These are phyloP conservation scores for Microcebus tavaratra DNA, from an alignment of 2,113 vertebrate genomes.

Conservation along the genomic window DNA sequence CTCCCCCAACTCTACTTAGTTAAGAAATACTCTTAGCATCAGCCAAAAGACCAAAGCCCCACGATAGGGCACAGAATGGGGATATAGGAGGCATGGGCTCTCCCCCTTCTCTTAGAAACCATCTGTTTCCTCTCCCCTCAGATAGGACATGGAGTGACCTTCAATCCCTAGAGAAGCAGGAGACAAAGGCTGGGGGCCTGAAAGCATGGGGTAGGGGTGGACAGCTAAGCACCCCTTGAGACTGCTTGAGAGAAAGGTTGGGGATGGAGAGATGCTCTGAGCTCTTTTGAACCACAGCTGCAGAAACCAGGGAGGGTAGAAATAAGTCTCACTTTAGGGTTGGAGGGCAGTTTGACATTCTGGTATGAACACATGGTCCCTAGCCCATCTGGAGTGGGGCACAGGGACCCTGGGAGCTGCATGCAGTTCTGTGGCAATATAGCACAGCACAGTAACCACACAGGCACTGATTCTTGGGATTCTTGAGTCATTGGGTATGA, in stretches of 20 bases:
- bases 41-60: constrained; percentile 30
- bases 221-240: background rate
- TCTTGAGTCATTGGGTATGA: background rate
- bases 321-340: background rate
- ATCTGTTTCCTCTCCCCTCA: constrained; percentile 64
- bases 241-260: background rate
- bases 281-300: background rate
- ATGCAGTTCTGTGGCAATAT: background rate
- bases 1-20: constrained; percentile 8
- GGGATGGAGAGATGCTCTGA: background rate
- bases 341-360: constrained; percentile 3
- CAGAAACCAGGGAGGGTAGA: background rate
- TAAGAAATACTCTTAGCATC: constrained; percentile 35
- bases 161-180: constrained; percentile 15
- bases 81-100: background rate
- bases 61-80: background rate
- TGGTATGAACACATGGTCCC: background rate
- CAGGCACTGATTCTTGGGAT: background rate
- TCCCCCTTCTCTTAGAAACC: constrained; percentile 47
- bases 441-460: background rate
- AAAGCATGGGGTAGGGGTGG: background rate
- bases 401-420: constrained; percentile 11
- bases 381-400: background rate
- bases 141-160: constrained; percentile 44
- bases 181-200: constrained; percentile 58